phyloP scores from a whole-genome alignment of 2,797 vertebrate genomes.

The Onychomys leucogaster region DNA sequence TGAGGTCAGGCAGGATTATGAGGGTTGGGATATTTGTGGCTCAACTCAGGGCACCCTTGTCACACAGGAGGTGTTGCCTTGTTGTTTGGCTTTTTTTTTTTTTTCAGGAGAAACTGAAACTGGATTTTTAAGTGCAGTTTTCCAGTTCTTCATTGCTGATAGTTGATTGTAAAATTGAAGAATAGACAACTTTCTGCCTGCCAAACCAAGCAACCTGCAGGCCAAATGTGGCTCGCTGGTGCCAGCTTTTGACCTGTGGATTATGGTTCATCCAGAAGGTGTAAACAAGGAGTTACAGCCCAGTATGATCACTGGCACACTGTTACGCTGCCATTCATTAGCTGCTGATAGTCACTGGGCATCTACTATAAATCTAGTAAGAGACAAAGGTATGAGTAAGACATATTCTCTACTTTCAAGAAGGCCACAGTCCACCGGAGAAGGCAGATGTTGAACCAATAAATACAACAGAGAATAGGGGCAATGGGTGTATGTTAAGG shows the following conservation, averaged over 20 bases:
- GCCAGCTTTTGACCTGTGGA: not conserved
- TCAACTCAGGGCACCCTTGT: not conserved
- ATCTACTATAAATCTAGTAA: not conserved
- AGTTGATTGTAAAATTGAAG: not conserved
- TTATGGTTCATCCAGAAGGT: not conserved
- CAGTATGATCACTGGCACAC: too few species aligned
- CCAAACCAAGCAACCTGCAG: not conserved
- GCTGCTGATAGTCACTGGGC: not conserved
- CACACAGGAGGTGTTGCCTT: not conserved
- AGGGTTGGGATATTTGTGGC: not conserved
- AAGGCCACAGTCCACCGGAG: not conserved
- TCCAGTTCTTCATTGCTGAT: conserved; percentile 39
- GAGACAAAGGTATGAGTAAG: not conserved
- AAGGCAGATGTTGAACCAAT: not conserved
- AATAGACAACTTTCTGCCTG: not conserved
- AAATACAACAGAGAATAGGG: not conserved
- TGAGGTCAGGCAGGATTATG: not conserved
- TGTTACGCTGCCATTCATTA: not conserved
- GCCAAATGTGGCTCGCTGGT: not conserved
- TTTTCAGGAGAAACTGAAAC: conserved; percentile 38
- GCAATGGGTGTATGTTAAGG: not conserved
- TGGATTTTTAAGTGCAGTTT: conserved; percentile 8
- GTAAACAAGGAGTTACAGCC: not conserved
- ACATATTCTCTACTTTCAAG: not conserved
- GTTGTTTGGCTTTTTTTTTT: not conserved